Evolutionary conservation across 2,888 invertebrate species (phyloP).

Genomic region (Macrosoma leucophasiata): DNA sequence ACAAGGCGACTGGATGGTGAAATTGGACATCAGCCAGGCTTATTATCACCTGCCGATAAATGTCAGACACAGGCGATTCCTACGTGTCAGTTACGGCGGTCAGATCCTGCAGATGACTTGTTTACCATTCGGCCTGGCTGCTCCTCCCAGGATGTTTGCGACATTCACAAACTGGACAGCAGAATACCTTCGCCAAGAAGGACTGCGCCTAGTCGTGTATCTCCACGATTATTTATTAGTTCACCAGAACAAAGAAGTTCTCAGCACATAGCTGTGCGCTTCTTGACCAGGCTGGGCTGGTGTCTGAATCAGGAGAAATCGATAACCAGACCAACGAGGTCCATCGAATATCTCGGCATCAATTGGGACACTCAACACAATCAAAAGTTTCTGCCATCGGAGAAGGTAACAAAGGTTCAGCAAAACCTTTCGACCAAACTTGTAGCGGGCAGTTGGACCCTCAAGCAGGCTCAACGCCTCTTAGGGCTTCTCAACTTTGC

Average conservation of each 20-base stretch:
- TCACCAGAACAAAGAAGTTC: constrained; percentile 1
- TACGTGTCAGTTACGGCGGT: constrained; percentile 15
- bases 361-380: constrained; percentile 16
- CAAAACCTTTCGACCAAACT: not conserved
- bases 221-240: constrained; percentile 18
- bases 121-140: constrained; percentile 22
- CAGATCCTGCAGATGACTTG: constrained; percentile 20
- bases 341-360: constrained; percentile 14
- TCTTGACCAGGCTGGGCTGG: constrained; percentile 13
- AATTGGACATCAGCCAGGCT: constrained; percentile 19
- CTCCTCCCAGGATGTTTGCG: constrained; percentile 22
- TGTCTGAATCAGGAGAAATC: constrained; percentile 7
- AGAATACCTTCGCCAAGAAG: constrained; percentile 12
- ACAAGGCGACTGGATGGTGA: constrained; percentile 20
- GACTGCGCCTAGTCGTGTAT: constrained; percentile 17
- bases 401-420: constrained; percentile 6
- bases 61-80: constrained; percentile 11
- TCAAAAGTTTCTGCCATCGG: constrained; percentile 9
- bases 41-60: constrained; percentile 18
- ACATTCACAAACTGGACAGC: constrained; percentile 22
- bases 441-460: constrained; percentile 10
- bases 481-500: constrained; percentile 23
- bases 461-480: constrained; percentile 19
- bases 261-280: not conserved
- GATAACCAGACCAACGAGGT: constrained; percentile 4